Evolutionary conservation across 2,797 vertebrate genomes (phyloP), one percentile per base, ranked within the genome.

Genomic region (Onychomys leucogaster): DNA sequence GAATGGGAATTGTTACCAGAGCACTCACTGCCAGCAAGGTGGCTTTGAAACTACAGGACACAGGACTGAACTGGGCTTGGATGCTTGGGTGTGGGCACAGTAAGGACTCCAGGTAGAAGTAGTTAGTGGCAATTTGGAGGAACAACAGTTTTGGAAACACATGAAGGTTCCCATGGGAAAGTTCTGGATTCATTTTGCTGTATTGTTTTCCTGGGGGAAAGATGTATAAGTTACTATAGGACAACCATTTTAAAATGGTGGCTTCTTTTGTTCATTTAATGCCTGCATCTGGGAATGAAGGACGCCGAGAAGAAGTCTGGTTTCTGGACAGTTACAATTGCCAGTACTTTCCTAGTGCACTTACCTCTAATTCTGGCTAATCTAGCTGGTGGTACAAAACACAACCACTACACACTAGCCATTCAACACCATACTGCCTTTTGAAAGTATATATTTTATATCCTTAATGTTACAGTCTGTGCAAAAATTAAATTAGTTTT

Each of bases 301-400:
- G 34, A 76, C 67, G 16, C 82, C 52, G 6, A 57, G 19, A 61
- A 85, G 49, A 61, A 85, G 49, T 52, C 25, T 78, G 65, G 34
- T n/a, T 76, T 94, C 43, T 95, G 78, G 32, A 77, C 2, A 12
- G 93, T 89, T 43, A 77, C 65, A 77, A 49, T 25, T 86, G 84
- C 34, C 34, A 43, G 49, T 29, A 17, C 37, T 67, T 81, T 81
- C 83, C 63, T 55, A 52, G 19, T 77, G 73, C 1, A 9, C 32
- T 80, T 71, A 63, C 75, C 67, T 82, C 37, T 89, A 92, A 82
- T 71, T 29, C 88, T 84, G 94, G 87, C 73, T 43, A 65, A 52
- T 65, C 57, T 6, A 57, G 7, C 34, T 78, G 43, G 21, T 41
- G 17, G 49, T 37, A 73, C 37, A 57, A 71, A 86, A 37, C 34